phyloP scores from a whole-genome alignment of 2,888 invertebrate species.

The Dermolepida albohirtum region DNA sequence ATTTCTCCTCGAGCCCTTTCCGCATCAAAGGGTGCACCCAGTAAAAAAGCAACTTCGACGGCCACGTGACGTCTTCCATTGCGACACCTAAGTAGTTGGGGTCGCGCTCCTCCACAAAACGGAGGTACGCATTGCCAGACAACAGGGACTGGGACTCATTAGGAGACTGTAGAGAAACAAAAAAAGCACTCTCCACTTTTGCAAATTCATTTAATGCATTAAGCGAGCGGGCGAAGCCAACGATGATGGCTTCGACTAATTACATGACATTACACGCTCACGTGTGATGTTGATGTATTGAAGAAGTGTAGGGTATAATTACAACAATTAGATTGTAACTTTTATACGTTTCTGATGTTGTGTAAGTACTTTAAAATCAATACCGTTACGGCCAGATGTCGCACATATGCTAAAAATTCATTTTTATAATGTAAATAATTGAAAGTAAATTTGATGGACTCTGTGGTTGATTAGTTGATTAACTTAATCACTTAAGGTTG shows the following conservation, averaged over 20 bases:
- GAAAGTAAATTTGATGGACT: no score
- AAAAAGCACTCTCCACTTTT: slow-evolving; percentile 18
- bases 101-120: slow-evolving; percentile 76
- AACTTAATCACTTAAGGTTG: no score
- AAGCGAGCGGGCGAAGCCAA: slow-evolving; percentile 4
- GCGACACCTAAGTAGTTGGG: slow-evolving; percentile 83
- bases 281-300: slow-evolving; percentile 1
- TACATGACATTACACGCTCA: slow-evolving; percentile 14
- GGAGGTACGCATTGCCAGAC: slow-evolving; percentile 67
- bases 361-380: no score
- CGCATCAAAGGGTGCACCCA: slow-evolving; percentile 90
- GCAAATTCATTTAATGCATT: slow-evolving; percentile 30
- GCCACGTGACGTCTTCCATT: slow-evolving; percentile 78
- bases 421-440: no score
- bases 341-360: not conserved
- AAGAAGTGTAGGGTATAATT: slow-evolving; percentile 11
- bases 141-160: slow-evolving; percentile 58
- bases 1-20: slow-evolving; percentile 80
- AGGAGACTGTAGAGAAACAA: slow-evolving; percentile 48
- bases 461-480: no score
- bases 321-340: not conserved
- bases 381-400: no score
- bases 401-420: no score
- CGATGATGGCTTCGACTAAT: not conserved
- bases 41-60: slow-evolving; percentile 83